A percentile compares a stretch with the other conserved stretches of the same genome.
Conservation (phyloP, 2,113 vertebrate genomes). For the Progne subis region DNA sequence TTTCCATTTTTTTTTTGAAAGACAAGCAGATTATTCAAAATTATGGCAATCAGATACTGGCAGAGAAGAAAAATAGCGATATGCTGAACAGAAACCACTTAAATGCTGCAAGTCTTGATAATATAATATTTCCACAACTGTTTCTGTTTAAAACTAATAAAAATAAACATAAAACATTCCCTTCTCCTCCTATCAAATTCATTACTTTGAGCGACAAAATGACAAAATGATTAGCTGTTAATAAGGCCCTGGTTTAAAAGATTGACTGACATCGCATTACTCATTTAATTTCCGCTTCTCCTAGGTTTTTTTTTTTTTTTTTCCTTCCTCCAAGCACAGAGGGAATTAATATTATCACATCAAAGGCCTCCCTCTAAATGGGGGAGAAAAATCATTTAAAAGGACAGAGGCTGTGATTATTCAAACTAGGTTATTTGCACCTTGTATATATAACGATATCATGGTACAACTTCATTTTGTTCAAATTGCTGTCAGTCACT, state of each 20-base stretch:
- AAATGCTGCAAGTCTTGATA: constrained; percentile 66
- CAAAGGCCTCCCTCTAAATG: constrained; percentile 92
- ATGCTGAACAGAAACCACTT: constrained; percentile 72
- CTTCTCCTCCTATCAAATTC: constrained; percentile 77
- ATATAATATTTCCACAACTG: constrained; percentile 80
- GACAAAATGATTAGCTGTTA: constrained; percentile 94
- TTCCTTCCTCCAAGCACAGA: constrained; percentile 77
- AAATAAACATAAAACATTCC: constrained; percentile 81
- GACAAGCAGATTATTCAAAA: constrained; percentile 73
- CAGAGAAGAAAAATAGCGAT: constrained; percentile 65
- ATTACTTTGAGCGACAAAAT: constrained; percentile 86
- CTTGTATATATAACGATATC: constrained; percentile 85
- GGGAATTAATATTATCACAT: constrained; percentile 97
- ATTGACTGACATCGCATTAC: constrained; percentile 93
- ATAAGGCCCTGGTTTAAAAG: constrained; percentile 87
- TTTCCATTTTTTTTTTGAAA: constrained; percentile 67
- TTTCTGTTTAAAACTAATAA: constrained; percentile 84
- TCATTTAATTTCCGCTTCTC: constrained; percentile 96
- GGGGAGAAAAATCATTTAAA: constrained; percentile 94
- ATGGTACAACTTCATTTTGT: constrained; percentile 94
- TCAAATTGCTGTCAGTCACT: constrained; percentile 93
- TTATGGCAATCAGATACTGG: constrained; percentile 70
- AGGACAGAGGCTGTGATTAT: constrained; percentile 94
- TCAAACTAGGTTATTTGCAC: constrained; percentile 94
- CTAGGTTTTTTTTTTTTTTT: constrained; percentile 64